Conservation (phyloP, 2,113 vertebrate genomes). For the Nothoprocta pentlandii region DNA sequence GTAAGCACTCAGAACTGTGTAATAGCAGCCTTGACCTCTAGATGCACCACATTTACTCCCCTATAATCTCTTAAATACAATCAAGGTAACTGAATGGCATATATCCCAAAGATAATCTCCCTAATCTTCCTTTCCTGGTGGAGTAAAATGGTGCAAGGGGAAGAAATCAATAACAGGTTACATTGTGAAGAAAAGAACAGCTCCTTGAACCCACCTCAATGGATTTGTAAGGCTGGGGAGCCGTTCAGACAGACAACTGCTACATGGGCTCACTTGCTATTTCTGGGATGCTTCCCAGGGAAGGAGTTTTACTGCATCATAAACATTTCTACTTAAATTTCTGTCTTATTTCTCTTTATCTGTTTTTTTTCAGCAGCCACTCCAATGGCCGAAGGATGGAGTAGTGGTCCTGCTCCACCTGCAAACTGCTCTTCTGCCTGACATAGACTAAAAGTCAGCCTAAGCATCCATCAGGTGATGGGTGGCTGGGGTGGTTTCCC, state of each 20-base stretch:
- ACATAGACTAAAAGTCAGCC: background rate
- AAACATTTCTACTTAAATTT: background rate
- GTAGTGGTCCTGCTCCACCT: background rate
- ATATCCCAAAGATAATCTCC: slow-evolving; percentile 40
- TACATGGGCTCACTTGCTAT: background rate
- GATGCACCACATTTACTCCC: slow-evolving; percentile 30
- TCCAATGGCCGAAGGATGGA: background rate
- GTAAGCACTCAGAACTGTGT: background rate
- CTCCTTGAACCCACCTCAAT: background rate
- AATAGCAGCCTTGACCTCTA: slow-evolving; percentile 20
- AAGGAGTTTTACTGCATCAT: background rate
- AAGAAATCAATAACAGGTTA: slow-evolving; percentile 41
- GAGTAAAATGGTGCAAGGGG: background rate
- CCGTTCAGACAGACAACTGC: background rate
- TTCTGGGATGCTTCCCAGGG: background rate
- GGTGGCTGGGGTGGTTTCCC: background rate
- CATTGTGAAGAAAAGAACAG: background rate
- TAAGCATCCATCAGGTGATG: background rate
- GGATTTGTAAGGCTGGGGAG: background rate
- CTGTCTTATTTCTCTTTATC: background rate
- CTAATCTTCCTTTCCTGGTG: slow-evolving; percentile 10
- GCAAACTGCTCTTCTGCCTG: background rate
- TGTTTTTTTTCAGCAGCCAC: background rate
- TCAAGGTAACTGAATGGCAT: slow-evolving; percentile 31
- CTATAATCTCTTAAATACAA: slow-evolving; percentile 23